Evolutionary conservation across 2,113 vertebrate genomes (phyloP), one percentile per base, ranked within the genome.

Genomic region (Hemibates koningsi): DNA sequence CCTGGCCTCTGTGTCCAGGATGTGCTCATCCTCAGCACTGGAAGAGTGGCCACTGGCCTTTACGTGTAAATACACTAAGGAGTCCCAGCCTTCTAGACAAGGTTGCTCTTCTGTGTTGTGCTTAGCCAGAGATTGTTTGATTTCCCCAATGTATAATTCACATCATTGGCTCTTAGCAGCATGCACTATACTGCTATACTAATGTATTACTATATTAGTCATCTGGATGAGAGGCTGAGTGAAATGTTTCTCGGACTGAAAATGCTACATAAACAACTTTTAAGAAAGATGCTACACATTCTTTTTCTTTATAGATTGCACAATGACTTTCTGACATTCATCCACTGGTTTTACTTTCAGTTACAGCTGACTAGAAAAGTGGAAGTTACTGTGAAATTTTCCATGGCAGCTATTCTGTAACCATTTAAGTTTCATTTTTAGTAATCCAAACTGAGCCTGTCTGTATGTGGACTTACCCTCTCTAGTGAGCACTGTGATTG

Each of bases 401-500:
- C 82, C 80, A 90, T 50, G 4, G 41, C 2, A 45, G 61, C n/a
- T 52, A n/a, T 90, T 84, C 29, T 43, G 34, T 45, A 68, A 86
- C 9, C 52, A 81, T 52, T 87, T 84, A 50, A 19, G 86, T 91
- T 88, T 89, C 86, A 83, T 14, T 92, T 85, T 86, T 16, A 73
- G 45, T 53, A n/a, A 52, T 52, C 27, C 45, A 52, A 7, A n/a
- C 19, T 24, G 45, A 84, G 17, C 36, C 10, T 83, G 36, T 71
- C 6, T 83, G 14, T 48, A n/a, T 38, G 90, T 2, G 86, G 14
- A 48, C 91, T 52, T 80, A 99, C 99, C 98, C 96, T 99, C 98
- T 90, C 98, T 97, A 86, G 96, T 96, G 8, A 99, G 97, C 19
- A 99, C 98, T 0, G 98, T 99, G 71, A 99, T 96, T 10, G 98